Evolutionary conservation across 2,888 invertebrate species (phyloP).

Genomic region (Osmoderma eremita): DNA sequence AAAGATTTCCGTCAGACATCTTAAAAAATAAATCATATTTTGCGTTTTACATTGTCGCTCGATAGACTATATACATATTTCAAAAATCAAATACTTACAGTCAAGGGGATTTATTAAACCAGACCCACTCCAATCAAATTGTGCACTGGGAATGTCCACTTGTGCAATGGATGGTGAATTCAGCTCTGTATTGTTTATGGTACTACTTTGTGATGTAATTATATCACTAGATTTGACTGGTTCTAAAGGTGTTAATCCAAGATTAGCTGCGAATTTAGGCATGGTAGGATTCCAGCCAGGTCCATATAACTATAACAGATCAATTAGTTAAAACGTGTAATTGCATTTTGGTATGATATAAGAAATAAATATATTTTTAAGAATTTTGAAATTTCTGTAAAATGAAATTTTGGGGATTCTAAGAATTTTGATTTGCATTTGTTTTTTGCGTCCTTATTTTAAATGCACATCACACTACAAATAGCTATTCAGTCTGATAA

Average conservation of each 20-base stretch:
- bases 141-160: conserved; percentile 69
- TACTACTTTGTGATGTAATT: conserved; percentile 44
- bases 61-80: background rate
- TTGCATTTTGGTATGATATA: no score
- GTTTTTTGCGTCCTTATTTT: no score
- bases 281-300: conserved; percentile 79
- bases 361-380: no score
- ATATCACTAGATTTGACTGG: conserved; percentile 72
- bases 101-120: conserved; percentile 79
- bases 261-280: conserved; percentile 88
- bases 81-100: conserved; percentile 63
- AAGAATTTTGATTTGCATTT: background rate
- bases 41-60: no score
- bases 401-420: no score
- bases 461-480: no score
- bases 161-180: conserved; percentile 5
- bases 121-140: conserved; percentile 80
- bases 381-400: no score
- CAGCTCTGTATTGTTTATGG: conserved; percentile 42
- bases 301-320: conserved; percentile 74
- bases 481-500: no score
- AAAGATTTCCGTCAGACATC: no score
- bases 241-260: conserved; percentile 80
- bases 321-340: no score
- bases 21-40: background rate